Conservation (phyloP, 2,888 invertebrate genomes). For the Philaethria dido region DNA sequence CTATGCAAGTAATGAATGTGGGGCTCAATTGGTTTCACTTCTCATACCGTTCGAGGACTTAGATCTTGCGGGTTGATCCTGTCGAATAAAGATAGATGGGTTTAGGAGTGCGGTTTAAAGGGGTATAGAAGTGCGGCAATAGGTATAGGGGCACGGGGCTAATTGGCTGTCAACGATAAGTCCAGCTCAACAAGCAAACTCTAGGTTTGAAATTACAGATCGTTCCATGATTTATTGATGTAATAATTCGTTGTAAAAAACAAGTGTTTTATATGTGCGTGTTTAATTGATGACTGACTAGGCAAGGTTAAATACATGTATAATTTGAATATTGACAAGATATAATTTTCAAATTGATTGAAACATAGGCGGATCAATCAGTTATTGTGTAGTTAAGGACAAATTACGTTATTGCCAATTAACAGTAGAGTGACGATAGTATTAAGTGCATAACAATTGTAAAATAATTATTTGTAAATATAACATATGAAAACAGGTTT, state of each 20-base stretch:
- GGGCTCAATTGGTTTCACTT: slow-evolving; percentile 57
- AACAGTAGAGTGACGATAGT: slow-evolving; percentile 47
- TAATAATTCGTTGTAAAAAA: slow-evolving; percentile 28
- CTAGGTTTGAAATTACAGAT: slow-evolving; percentile 38
- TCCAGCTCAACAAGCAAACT: slow-evolving; percentile 54
- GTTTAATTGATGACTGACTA: slow-evolving; percentile 36
- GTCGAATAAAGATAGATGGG: slow-evolving; percentile 79
- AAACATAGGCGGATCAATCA: slow-evolving; percentile 34
- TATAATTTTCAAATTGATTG: slow-evolving; percentile 30
- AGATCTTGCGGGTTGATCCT: slow-evolving; percentile 63
- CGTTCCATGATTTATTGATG: slow-evolving; percentile 39
- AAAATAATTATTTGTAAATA: slow-evolving; percentile 60
- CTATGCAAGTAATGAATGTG: slow-evolving; percentile 47
- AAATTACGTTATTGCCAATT: neutral
- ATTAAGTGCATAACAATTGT: slow-evolving; percentile 48
- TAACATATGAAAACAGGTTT: slow-evolving; percentile 56
- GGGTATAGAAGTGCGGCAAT: slow-evolving; percentile 52
- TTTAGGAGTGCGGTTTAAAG: slow-evolving; percentile 61
- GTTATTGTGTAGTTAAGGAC: slow-evolving; percentile 18
- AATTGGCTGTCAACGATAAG: slow-evolving; percentile 81
- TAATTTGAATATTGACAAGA: slow-evolving; percentile 18
- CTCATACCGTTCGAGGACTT: slow-evolving; percentile 63
- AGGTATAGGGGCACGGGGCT: slow-evolving; percentile 62
- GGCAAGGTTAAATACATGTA: slow-evolving; percentile 21
- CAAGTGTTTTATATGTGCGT: neutral